phyloP scores from a whole-genome alignment of 2,113 vertebrate species.

The Abramis brama region DNA sequence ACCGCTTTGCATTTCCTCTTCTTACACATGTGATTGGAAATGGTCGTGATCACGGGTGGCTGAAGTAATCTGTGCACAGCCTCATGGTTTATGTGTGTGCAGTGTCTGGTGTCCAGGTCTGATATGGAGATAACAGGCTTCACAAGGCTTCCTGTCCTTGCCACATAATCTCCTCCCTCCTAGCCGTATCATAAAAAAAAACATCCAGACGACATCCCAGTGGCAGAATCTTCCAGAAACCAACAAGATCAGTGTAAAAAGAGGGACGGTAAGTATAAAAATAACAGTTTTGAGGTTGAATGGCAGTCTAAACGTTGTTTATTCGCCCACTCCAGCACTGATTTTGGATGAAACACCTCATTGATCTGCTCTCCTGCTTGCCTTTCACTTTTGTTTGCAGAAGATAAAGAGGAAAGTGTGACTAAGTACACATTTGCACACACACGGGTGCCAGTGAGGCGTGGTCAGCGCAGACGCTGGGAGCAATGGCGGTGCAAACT shows the following conservation, averaged over 20 bases:
- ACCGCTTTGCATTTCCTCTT: slow-evolving; percentile 1
- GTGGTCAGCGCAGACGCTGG: background rate
- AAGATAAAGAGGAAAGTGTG: slow-evolving; percentile 28
- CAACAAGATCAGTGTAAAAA: slow-evolving; percentile 1
- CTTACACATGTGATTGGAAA: slow-evolving; percentile 21
- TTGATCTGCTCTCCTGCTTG: slow-evolving; percentile 1
- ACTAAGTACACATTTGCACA: slow-evolving; percentile 25
- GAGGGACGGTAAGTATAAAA: background rate
- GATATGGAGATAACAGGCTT: slow-evolving; percentile 41
- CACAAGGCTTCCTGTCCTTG: slow-evolving; percentile 51
- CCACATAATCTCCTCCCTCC: slow-evolving; percentile 32
- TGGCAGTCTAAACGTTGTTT: background rate
- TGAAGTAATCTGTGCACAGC: slow-evolving; percentile 20
- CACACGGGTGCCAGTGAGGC: background rate
- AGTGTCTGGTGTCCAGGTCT: slow-evolving; percentile 27
- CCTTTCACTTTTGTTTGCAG: slow-evolving; percentile 26
- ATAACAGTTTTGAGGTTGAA: background rate
- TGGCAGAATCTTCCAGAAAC: slow-evolving; percentile 11
- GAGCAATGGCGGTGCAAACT: background rate
- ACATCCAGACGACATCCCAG: background rate
- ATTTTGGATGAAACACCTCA: slow-evolving; percentile 17
- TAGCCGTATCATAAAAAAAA: slow-evolving; percentile 22
- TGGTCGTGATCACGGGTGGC: slow-evolving; percentile 9
- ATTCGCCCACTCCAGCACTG: background rate
- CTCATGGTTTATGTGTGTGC: slow-evolving; percentile 25